Percentiles rank a stretch among this genome's conserved stretches.
phyloP scores from a whole-genome alignment of 2,797 vertebrate genomes.

The Scomberomorus guttatus region DNA sequence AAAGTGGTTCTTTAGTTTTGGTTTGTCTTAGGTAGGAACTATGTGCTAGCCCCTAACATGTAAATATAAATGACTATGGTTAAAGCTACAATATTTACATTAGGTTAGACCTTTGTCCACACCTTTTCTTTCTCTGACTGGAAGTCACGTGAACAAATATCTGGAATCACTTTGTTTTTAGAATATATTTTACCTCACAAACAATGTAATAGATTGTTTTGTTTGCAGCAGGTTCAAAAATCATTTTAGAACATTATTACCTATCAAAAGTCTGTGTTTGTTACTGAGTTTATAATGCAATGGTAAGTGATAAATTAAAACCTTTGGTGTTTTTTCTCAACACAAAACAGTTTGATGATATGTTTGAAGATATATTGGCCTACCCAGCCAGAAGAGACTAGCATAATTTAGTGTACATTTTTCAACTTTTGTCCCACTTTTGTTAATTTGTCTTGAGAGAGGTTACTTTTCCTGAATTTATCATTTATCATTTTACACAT shows the following conservation, averaged over 20 bases:
- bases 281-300: background rate
- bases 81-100: background rate
- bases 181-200: background rate
- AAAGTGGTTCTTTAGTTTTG: background rate
- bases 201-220: conserved; percentile 1
- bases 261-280: background rate
- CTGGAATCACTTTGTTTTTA: background rate
- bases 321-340: background rate
- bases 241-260: background rate
- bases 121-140: background rate
- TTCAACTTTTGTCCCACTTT: too few relatives aligned
- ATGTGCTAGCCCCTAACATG: conserved; percentile 1
- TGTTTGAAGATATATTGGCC: too few relatives aligned
- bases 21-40: background rate
- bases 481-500: background rate
- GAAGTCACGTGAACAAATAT: background rate
- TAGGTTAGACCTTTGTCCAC: background rate
- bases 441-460: too few relatives aligned
- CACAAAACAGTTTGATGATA: too few relatives aligned
- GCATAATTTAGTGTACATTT: too few relatives aligned
- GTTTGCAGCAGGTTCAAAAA: background rate
- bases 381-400: too few relatives aligned
- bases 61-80: background rate
- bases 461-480: too few relatives aligned
- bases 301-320: background rate